A percentile compares a stretch with the other conserved stretches of the same genome.
phyloP scores from a whole-genome alignment of 1,140 invertebrate species.

The Drosophila lini region DNA sequence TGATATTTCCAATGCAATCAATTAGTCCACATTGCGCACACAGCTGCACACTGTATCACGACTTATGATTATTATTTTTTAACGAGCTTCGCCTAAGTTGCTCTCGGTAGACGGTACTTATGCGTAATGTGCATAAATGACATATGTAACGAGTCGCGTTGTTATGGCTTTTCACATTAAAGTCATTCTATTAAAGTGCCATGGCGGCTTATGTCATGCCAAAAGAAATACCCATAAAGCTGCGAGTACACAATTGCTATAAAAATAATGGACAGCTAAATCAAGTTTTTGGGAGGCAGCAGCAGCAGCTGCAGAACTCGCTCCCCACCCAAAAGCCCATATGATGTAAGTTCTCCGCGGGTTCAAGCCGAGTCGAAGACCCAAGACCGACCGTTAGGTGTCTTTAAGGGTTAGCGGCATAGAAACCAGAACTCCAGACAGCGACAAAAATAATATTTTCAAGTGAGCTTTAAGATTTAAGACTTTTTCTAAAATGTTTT shows the following conservation, averaged over 20 bases:
- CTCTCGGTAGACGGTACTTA: conserved; percentile 33
- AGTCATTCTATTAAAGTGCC: conserved; percentile 66
- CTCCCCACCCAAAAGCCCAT: conserved; percentile 10
- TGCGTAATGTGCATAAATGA: conserved; percentile 58
- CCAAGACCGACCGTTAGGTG: conserved; percentile 36
- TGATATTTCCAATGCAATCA: conserved; percentile 59
- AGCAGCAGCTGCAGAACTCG: conserved; percentile 35
- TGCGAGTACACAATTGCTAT: conserved; percentile 49
- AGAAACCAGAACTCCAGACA: conserved; percentile 5
- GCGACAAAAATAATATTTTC: neutral
- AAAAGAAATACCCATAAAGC: conserved; percentile 54
- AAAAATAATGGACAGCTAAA: conserved; percentile 54
- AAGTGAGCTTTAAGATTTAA: neutral
- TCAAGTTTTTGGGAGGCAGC: conserved; percentile 51
- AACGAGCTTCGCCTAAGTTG: conserved; percentile 62
- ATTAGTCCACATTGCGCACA: conserved; percentile 54
- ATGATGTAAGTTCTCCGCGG: conserved; percentile 40
- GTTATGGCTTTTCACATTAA: conserved; percentile 73
- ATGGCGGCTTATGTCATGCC: conserved; percentile 64
- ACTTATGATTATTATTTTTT: conserved; percentile 68
- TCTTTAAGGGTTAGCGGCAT: conserved; percentile 24
- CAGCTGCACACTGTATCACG: conserved; percentile 42
- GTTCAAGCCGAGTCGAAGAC: conserved; percentile 44
- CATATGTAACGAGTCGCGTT: conserved; percentile 54
- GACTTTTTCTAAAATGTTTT: neutral